Evolutionary conservation across 2,797 vertebrate species (phyloP), one percentile per base, ranked within the genome.

Genomic region (Telmatherina bonti): DNA sequence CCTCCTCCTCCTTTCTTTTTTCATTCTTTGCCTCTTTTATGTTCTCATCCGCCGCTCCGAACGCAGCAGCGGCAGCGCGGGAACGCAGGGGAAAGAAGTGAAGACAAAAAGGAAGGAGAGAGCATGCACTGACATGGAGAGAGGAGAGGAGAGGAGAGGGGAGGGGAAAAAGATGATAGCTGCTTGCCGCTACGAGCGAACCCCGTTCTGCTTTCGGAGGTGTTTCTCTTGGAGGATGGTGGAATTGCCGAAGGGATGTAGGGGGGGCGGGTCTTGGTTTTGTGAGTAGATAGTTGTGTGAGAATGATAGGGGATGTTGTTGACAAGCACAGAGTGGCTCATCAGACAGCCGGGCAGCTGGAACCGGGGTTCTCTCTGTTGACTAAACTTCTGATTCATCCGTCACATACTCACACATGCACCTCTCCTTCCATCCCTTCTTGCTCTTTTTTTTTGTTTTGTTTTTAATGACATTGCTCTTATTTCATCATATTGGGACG

Each of bases 301-400:
- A 43, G 83, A 86, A 79, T 72, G 80, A 89, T 86, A 68, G 85
- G 76, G 72, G 81, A 72, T 79, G 85, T 74, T 89, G 89, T 89
- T 90, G 86, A 91, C 85, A 79, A 86, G 87, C 82, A 65, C 2
- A 69, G 79, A 85, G 91, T 70, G 80, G 78, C 74, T 89, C 88
- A 71, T 83, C 85, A 81, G 72, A 83, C 76, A 74, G 77, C 72
- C 66, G 74, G 85, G 82, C 79, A 84, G 84, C 82, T 61, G 79
- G 74, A 85, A 76, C 64, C 70, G 12, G 67, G 78, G 38, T 52
- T 74, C 59, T 69, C 74, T 85, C 67, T 76, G 79, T 81, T 84
- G 81, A 84, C 88, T 82, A 84, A 91, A 92, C 86, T 91, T 91
- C 89, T 85, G 83, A 85, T 84, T 88, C 81, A 80, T 84, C 78